Evolutionary conservation across 2,888 invertebrate species (phyloP), one percentile per base, ranked within the genome.

Genomic region (Pterostichus madidus): DNA sequence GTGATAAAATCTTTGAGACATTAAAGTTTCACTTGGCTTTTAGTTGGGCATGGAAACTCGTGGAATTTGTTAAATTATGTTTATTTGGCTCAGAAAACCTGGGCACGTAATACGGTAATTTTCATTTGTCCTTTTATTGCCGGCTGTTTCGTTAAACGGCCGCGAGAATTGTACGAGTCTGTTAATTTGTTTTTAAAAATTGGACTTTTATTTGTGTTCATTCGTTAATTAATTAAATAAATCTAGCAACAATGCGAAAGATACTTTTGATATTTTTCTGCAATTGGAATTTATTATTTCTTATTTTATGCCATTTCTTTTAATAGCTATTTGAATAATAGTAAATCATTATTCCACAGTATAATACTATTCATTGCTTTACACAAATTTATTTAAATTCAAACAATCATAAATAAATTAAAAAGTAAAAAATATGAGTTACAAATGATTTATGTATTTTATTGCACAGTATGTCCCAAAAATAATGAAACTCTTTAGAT

Each of bases 61-160:
- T 39, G 78, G 56, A 80, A 80, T 73, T 73, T 73, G 80, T 80
- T 80, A 80, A 80, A 73, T 73, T 80, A 73, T 80, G 73, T 80
- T 80, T 80, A 80, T 80, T 80, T 73, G 53, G 53, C 53, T 35
- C 13, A 39, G 80, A 53, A 80, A 80, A 73, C 56, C 71, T 56
- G 53, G 52, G 80, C 80, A 80, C 80, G 80, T 80, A 80, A 73
- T 80, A 80, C 71, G 71, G 73, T 80, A 71, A 80, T 80, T 80
- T 80, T 56, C 80, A 80, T 80, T 80, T 80, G 80, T 80, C 80
- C 68, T 53, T 80, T 71, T 80, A 80, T 80, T 71, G 39, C 52
- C 39, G 31, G 35, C 35, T 80, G 71, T 73, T 80, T 80, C 80
- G 73, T 80, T 71, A 75, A 75, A 75, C 75, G 75, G 53, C 44